Conservation (phyloP, 2,888 invertebrate genomes). For the Lasioglossum lativentre region DNA sequence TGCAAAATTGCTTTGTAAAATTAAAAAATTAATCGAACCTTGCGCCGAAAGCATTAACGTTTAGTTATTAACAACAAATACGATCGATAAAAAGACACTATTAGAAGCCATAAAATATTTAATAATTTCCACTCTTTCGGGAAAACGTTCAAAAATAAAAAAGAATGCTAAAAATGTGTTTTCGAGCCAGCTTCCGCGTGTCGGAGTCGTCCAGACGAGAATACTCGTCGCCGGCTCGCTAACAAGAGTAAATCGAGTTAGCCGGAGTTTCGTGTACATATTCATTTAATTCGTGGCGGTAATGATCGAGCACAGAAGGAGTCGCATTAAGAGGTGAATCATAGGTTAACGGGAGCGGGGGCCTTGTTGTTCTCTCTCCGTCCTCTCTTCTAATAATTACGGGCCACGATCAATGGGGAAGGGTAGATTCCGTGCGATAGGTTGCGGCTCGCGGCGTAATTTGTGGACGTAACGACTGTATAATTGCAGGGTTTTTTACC, state of each 20-base stretch:
- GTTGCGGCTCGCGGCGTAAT: conserved; percentile 65
- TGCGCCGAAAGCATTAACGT: too few relatives aligned
- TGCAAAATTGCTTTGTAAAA: too few relatives aligned
- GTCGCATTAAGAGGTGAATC: conserved; percentile 82
- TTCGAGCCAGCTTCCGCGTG: background rate
- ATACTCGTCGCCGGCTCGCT: conserved; percentile 23
- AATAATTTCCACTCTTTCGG: too few relatives aligned
- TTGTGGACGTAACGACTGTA: conserved; percentile 74
- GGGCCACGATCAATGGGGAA: conserved; percentile 56
- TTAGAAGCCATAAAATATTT: too few relatives aligned
- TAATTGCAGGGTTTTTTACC: conserved; percentile 68
- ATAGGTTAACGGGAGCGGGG: conserved; percentile 77
- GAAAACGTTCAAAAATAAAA: too few relatives aligned
- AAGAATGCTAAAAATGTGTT: background rate
- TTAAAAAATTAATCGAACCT: too few relatives aligned
- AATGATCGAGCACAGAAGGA: conserved; percentile 75
- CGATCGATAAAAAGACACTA: too few relatives aligned
- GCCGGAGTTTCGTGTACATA: conserved; percentile 82
- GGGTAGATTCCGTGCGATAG: conserved; percentile 78
- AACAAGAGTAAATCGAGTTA: conserved; percentile 79
- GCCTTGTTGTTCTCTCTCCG: conserved; percentile 50
- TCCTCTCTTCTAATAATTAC: conserved; percentile 64
- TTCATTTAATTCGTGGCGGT: conserved; percentile 78
- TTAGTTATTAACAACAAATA: too few relatives aligned
- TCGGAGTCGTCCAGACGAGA: background rate